phyloP scores from a whole-genome alignment of 2,113 vertebrate genomes.

The Gobius niger region DNA sequence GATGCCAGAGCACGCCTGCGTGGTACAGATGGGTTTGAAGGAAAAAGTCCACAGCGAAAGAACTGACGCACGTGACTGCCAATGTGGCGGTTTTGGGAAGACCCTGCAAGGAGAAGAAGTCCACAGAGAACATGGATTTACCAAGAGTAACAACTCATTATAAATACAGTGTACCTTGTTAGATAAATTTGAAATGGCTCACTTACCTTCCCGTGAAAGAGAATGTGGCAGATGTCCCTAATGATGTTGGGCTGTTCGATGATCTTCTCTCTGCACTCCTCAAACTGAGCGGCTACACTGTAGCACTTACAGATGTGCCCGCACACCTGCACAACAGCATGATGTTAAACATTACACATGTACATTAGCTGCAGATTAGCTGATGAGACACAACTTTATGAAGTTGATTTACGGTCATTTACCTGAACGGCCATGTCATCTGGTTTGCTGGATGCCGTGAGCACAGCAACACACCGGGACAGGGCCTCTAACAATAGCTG shows the following conservation, averaged over 20 bases:
- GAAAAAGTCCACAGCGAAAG: conserved; percentile 96
- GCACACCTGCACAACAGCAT: conserved; percentile 83
- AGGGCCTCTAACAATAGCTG: conserved; percentile 92
- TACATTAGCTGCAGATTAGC: not conserved
- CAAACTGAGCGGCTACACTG: conserved; percentile 96
- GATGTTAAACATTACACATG: not conserved
- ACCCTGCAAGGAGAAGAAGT: conserved; percentile 64
- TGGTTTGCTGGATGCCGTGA: conserved; percentile 90
- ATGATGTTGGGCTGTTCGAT: conserved; percentile 94
- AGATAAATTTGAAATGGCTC: not conserved
- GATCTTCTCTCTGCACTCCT: conserved; percentile 98
- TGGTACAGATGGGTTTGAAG: conserved; percentile 95
- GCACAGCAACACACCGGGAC: conserved; percentile 91
- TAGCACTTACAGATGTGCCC: conserved; percentile 94
- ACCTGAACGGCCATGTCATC: conserved; percentile 98
- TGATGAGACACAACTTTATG: not conserved
- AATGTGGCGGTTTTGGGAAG: conserved; percentile 88
- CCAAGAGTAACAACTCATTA: not conserved
- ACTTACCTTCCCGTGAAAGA: conserved; percentile 92
- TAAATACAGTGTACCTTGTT: not conserved
- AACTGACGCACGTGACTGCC: conserved; percentile 92
- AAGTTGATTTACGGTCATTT: not conserved
- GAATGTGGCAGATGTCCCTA: conserved; percentile 90
- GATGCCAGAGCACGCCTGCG: conserved; percentile 93
- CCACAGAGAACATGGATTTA: not conserved